Percentiles rank a stretch among this genome's conserved stretches.
phyloP scores from a whole-genome alignment of 2,888 invertebrate species.

The Diarsia dahlii region DNA sequence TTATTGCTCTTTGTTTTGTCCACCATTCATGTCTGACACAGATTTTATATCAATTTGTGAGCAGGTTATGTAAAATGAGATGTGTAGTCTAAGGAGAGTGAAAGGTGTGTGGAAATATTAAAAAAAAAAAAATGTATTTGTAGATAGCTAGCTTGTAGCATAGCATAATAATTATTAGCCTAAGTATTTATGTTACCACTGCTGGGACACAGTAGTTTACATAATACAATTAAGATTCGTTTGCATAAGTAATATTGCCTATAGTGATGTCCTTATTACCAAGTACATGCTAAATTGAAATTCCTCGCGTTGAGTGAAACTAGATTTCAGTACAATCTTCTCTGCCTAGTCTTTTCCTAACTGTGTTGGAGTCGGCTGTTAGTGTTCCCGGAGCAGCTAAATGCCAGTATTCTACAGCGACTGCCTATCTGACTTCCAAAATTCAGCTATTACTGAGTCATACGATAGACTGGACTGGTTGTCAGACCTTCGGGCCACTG shows the following conservation, averaged over 20 bases:
- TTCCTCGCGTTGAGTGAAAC: neutral
- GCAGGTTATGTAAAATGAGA: conserved; percentile 49
- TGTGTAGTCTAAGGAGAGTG: conserved; percentile 13
- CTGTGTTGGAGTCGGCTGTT: neutral
- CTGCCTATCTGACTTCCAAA: too few species aligned
- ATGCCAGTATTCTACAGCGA: too few species aligned
- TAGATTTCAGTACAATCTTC: neutral
- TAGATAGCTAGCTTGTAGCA: too few species aligned
- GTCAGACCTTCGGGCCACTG: too few species aligned
- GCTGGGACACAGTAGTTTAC: too few species aligned
- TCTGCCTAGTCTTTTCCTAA: neutral
- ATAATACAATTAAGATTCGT: neutral
- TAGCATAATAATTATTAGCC: too few species aligned
- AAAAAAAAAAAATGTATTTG: too few species aligned
- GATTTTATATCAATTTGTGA: conserved; percentile 43
- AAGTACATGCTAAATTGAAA: neutral
- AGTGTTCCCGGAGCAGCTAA: neutral
- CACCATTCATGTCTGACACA: conserved; percentile 52
- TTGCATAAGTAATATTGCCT: neutral
- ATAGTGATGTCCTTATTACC: conserved; percentile 6
- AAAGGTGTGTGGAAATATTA: conserved; percentile 29
- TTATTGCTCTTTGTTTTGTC: conserved; percentile 58
- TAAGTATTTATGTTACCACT: too few species aligned
- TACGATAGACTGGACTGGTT: too few species aligned
- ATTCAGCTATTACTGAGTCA: too few species aligned